Base-by-base conservation (phyloP, 2,888 invertebrate genomes). In the Phasia obesa region DNA sequence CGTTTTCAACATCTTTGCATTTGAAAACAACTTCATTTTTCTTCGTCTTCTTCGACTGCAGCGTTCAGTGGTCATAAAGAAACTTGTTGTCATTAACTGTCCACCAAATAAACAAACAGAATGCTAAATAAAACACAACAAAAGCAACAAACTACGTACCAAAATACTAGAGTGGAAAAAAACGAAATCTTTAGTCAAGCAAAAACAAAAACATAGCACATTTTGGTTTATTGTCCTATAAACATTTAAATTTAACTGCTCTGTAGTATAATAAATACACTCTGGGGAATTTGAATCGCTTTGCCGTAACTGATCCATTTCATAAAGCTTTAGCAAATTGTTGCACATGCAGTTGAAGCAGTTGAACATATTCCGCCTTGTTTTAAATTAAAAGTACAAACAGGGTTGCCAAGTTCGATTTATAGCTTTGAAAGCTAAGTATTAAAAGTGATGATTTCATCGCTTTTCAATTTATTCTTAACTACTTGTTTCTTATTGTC, bases 301-400 rank as follows among this genome's bases (percentile, higher is more conserved):
- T 70, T 55, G 55, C 19, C 81, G 81, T 81, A 81, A 81, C 81
- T 81, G 81, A 81, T 81, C 81, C 71, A 76, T 73, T 81, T 81
- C 77, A 55, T 64, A 62, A 67, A 73, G 71, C 53, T 69, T 77
- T 42, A 67, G 81, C 67, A 77, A 73, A 67, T 73, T 65, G 77
- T 62, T 60, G 70, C 51, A 73, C 42, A 67, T 47, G 27, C n/a
- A 35, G 25, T 42, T 35, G 73, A 62, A 81, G 27, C n/a, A 35
- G 25, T 42, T 35, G 73, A 62, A 81, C 77, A 74, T 80, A 74
- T 67, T 80, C 55, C 51, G 60, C 60, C 60, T 74, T 47, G 47
- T 49, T 75, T 31, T 13, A 60, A 65, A 67, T 9, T 9, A 47
- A 65, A 49, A 23, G 11, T n/a, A 17, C 25, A 69, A 25, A 44